A percentile compares a stretch with the other conserved stretches of the same genome.
These are phyloP conservation scores for Neodiprion pinetum DNA, from an alignment of 1,140 invertebrate species.

Conservation along the genomic window DNA sequence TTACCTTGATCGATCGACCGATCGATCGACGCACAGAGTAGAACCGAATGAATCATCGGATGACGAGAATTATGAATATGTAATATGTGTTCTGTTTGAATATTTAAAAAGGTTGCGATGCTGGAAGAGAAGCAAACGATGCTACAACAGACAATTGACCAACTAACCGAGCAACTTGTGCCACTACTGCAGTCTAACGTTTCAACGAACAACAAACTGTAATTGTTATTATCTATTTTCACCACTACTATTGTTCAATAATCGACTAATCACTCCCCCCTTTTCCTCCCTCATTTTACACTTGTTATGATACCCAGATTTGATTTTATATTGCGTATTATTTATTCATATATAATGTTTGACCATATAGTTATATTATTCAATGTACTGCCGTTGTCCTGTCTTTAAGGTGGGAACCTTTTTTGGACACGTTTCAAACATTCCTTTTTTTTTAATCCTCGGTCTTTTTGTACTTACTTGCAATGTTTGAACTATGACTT, in stretches of 20 bases:
- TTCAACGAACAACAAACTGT: not conserved
- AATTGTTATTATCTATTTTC: not conserved
- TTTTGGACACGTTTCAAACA: not conserved
- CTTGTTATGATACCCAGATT: not conserved
- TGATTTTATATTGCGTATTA: not conserved
- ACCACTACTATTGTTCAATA: not conserved
- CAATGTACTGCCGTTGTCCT: not conserved
- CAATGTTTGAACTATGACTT: not conserved
- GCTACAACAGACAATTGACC: constrained; percentile 50
- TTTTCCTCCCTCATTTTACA: not conserved
- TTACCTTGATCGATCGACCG: not conserved
- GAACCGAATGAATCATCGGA: no score
- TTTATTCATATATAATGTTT: not conserved
- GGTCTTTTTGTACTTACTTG: not conserved
- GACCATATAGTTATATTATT: not conserved
- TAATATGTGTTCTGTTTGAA: no score
- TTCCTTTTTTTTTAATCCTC: not conserved
- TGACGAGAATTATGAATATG: no score
- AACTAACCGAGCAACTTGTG: constrained; percentile 48
- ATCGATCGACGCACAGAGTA: no score
- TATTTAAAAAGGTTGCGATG: constrained; percentile 41
- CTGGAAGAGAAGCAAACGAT: constrained; percentile 54
- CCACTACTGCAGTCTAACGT: not conserved
- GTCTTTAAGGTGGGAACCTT: not conserved
- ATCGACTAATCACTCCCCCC: constrained; percentile 2